phyloP scores from a whole-genome alignment of 2,113 vertebrate genomes.

The Apteryx mantelli region DNA sequence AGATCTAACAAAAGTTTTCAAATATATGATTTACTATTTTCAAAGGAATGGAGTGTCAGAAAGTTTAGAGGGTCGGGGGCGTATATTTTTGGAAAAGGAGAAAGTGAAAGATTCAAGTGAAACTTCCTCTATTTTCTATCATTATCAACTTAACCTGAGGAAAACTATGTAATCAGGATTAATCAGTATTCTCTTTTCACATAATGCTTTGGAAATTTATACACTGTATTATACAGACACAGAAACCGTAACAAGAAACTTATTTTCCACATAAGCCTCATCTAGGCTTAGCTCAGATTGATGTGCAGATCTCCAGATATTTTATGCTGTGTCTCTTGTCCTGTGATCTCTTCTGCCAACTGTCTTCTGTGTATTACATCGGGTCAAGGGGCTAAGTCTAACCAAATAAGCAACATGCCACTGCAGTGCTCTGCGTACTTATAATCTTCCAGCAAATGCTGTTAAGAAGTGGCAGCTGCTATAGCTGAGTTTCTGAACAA shows the following conservation, averaged over 20 bases:
- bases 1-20: neutral
- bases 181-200: neutral
- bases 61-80: accelerated
- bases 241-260: neutral
- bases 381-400: neutral
- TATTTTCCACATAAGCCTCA: neutral
- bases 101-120: neutral
- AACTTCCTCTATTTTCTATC: neutral
- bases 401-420: neutral
- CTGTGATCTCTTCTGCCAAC: neutral
- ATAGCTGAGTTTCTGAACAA: neutral
- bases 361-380: neutral
- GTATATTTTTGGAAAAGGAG: neutral
- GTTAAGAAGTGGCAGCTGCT: neutral
- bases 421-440: neutral
- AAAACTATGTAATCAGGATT: neutral
- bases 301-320: neutral
- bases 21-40: neutral
- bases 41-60: neutral
- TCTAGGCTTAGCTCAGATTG: neutral
- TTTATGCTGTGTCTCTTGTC: neutral
- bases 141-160: neutral
- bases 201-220: neutral
- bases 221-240: neutral
- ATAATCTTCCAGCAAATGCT: neutral